Evolutionary conservation across 2,888 invertebrate genomes (phyloP), one percentile per base, ranked within the genome.

Genomic region (Allophyes oxyacanthae): DNA sequence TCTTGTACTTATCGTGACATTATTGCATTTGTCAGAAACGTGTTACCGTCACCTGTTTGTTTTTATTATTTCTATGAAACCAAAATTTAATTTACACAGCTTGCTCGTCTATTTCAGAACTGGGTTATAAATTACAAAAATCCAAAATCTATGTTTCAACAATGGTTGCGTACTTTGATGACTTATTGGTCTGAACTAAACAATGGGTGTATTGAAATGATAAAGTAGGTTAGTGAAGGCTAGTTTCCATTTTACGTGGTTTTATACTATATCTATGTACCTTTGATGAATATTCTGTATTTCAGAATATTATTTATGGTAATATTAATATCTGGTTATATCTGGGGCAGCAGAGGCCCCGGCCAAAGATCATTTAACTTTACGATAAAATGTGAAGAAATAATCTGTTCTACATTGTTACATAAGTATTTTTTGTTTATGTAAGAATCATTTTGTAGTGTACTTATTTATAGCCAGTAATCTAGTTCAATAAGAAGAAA

Each of bases 121-220:
- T 64, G 40, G 50, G 48, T 53, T 61, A 64, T 43, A 64, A 59
- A 45, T 58, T 59, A 48, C 38, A 64, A 61, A 75, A 58, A 64
- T 41, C 25, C 14, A n/a, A 49, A 48, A 45, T 51, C 25, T 48
- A 53, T 58, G 60, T 41, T 54, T 55, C 55, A 82, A 83, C 83
- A 83, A 83, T 82, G 70, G 71, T n/a, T 37, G 38, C 43, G 52
- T 60, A 72, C 64, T 60, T 76, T 58, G 55, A 53, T 65, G 66
- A 64, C 75, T 72, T 77, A 63, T 79, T 77, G 73, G 30, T 36
- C 28, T 62, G 67, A 54, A 58, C 64, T 59, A 71, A 77, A 87
- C 87, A 87, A 87, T 84, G 81, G 81, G 59, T 55, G 74, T 67
- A 86, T 87, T 87, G 85, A 87, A 87, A 83, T 81, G 86, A 85